Evolutionary conservation across 2,113 vertebrate species (phyloP).

Genomic region (Myotis brandtii): DNA sequence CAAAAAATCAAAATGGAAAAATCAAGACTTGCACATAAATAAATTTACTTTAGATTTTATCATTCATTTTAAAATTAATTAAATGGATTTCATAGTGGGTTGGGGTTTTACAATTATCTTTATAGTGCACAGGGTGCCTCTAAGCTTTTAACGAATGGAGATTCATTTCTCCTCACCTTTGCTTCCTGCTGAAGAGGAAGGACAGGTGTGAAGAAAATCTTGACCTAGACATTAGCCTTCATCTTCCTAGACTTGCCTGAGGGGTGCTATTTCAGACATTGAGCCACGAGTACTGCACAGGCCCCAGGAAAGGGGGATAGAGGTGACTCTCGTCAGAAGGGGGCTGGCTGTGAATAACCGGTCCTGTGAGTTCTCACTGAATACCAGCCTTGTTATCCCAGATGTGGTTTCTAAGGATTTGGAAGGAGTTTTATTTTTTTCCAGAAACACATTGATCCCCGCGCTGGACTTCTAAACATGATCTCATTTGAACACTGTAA

Average conservation of each 20-base stretch:
- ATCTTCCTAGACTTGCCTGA: background rate
- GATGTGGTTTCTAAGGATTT: background rate
- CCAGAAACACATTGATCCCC: background rate
- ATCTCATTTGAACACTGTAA: background rate
- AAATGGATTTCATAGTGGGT: background rate
- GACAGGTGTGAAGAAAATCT: background rate
- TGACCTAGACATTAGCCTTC: background rate
- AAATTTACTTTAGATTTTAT: background rate
- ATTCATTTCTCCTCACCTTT: background rate
- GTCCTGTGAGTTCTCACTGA: background rate
- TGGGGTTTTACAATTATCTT: background rate
- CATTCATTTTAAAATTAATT: constrained; percentile 1
- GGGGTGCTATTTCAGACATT: background rate
- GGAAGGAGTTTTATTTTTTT: background rate
- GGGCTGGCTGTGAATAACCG: too few relatives aligned
- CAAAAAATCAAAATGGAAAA: constrained; percentile 1
- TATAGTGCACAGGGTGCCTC: background rate
- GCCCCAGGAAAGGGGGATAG: background rate
- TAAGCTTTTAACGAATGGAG: background rate
- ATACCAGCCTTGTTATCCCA: background rate
- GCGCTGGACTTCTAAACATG: background rate
- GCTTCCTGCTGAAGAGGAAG: background rate
- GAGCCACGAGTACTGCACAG: background rate
- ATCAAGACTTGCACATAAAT: background rate
- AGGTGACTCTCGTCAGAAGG: background rate